Conservation (phyloP, 2,888 invertebrate species). For the Caenorhabditis zanzibari region DNA sequence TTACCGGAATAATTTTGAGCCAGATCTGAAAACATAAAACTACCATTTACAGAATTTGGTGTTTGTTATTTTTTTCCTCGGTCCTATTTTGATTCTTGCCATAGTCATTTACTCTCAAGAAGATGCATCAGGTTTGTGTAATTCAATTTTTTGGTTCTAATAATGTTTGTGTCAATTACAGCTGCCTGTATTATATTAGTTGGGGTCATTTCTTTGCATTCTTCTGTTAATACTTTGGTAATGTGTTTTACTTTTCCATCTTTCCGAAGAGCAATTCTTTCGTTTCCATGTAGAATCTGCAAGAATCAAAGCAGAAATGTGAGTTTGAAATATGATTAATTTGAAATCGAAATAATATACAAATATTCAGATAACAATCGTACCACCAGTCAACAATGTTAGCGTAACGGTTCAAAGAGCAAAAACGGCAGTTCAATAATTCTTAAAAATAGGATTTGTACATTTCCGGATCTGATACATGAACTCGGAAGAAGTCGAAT, state of each 20-base stretch:
- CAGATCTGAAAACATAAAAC: background rate
- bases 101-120: conserved; percentile 41
- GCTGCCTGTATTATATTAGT: conserved; percentile 38
- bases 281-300: conserved; percentile 8
- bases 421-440: conserved; percentile 2
- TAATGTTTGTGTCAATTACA: conserved; percentile 1
- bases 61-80: conserved; percentile 28
- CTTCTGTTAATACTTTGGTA: conserved; percentile 36
- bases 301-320: conserved; percentile 22
- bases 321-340: conserved; percentile 4
- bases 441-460: conserved; percentile 59
- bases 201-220: conserved; percentile 36
- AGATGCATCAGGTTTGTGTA: conserved; percentile 30
- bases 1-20: background rate
- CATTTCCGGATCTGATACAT: conserved; percentile 61
- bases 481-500: conserved; percentile 58
- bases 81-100: conserved; percentile 23
- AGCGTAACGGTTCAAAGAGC: conserved; percentile 22
- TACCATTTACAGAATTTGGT: conserved; percentile 33
- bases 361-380: conserved; percentile 40
- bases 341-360: background rate
- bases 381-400: conserved; percentile 43
- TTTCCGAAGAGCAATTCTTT: conserved; percentile 16
- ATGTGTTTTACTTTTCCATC: conserved; percentile 48
- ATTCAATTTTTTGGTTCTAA: background rate